Conservation (phyloP, 1,140 invertebrate species). For the Harlomillsia oculata region DNA sequence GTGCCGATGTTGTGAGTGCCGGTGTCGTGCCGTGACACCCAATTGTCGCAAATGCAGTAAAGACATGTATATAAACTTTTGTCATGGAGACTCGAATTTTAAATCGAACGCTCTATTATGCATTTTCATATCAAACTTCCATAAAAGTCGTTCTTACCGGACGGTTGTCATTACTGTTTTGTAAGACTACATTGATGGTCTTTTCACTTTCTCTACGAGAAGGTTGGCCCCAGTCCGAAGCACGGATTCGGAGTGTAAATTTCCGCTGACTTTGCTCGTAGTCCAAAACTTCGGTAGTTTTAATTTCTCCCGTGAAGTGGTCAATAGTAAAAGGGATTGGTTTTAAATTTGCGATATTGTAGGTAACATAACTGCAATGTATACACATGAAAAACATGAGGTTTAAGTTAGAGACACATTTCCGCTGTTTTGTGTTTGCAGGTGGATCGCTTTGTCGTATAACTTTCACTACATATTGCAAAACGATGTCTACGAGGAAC, state of each 20-base stretch:
- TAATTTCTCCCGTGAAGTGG: constrained; percentile 80
- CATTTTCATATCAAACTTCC: too few relatives aligned
- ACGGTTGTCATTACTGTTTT: constrained; percentile 86
- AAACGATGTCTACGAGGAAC: too few relatives aligned
- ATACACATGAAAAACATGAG: neutral
- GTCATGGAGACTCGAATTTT: neutral
- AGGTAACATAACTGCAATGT: constrained; percentile 62
- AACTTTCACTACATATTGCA: too few relatives aligned
- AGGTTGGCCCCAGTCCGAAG: constrained; percentile 88
- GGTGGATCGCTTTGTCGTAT: too few relatives aligned
- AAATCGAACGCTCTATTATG: neutral
- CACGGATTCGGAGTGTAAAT: constrained; percentile 60
- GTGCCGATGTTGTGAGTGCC: constrained; percentile 47
- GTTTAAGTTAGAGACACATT: too few relatives aligned
- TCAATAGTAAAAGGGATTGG: constrained; percentile 91
- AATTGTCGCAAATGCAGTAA: too few relatives aligned
- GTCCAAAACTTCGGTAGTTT: constrained; percentile 71
- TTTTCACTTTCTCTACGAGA: constrained; percentile 77
- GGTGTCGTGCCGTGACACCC: constrained; percentile 41
- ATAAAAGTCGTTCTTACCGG: constrained; percentile 48
- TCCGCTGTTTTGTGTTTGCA: too few relatives aligned
- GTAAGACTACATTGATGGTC: constrained; percentile 63
- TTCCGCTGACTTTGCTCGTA: constrained; percentile 79
- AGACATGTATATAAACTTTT: constrained; percentile 1
- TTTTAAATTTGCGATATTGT: constrained; percentile 79